These are phyloP conservation scores for Nineta flava DNA, from an alignment of 2,888 invertebrate genomes.

Conservation along the genomic window DNA sequence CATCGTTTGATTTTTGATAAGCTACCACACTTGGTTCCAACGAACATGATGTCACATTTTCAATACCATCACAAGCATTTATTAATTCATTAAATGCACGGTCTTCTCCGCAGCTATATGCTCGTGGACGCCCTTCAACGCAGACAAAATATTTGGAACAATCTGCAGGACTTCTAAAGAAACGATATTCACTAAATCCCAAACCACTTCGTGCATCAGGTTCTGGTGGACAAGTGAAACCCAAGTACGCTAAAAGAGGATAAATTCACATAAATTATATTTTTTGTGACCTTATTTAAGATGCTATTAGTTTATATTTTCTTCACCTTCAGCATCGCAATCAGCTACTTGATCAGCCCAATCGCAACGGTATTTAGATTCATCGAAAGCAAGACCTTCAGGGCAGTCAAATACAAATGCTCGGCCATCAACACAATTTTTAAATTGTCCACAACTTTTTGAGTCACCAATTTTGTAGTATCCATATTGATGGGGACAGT, in stretches of 20 bases:
- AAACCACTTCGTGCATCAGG: conserved; percentile 28
- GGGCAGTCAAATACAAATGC: conserved; percentile 60
- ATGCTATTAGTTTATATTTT: neutral
- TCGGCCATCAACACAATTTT: conserved; percentile 67
- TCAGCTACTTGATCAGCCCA: conserved; percentile 74
- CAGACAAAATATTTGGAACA: conserved; percentile 72
- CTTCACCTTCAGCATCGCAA: conserved; percentile 62
- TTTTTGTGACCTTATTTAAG: neutral
- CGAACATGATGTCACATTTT: conserved; percentile 59
- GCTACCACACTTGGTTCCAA: neutral
- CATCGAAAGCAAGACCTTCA: conserved; percentile 65
- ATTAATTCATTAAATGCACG: conserved; percentile 60
- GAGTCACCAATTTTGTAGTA: conserved; percentile 56
- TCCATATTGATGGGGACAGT: conserved; percentile 72
- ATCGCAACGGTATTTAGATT: conserved; percentile 59
- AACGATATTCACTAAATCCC: conserved; percentile 30
- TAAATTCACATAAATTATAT: neutral
- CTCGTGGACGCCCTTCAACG: conserved; percentile 53
- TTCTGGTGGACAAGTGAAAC: conserved; percentile 62
- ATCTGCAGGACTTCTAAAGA: conserved; percentile 41
- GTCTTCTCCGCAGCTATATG: conserved; percentile 59
- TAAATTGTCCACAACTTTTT: conserved; percentile 58
- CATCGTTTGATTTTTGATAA: neutral
- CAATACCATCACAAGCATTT: conserved; percentile 57
- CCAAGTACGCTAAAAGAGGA: conserved; percentile 47